phyloP scores from a whole-genome alignment of 2,797 vertebrate species.

The Phrynocephalus vlangalii region DNA sequence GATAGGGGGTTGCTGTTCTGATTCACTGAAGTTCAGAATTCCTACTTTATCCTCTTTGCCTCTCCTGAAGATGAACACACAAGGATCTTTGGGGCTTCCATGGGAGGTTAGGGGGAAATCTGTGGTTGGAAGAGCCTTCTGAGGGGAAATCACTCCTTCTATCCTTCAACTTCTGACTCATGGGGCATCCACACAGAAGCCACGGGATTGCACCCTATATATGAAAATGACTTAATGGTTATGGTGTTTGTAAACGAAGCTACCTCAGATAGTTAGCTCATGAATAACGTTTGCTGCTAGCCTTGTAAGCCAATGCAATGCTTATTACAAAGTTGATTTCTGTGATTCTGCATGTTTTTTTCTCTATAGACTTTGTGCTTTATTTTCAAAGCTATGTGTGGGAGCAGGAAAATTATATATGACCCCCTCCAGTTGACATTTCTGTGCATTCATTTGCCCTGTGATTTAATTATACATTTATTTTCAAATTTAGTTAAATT shows the following conservation, averaged over 20 bases:
- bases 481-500: conserved; percentile 59
- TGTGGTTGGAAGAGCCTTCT: too few relatives aligned
- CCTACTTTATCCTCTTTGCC: too few relatives aligned
- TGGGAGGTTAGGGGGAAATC: too few relatives aligned
- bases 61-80: too few relatives aligned
- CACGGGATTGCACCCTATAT: background rate
- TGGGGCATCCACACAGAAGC: background rate
- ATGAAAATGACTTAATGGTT: background rate
- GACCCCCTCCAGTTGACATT: conserved; percentile 56
- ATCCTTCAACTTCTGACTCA: background rate
- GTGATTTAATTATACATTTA: conserved; percentile 63
- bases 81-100: too few relatives aligned
- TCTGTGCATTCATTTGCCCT: conserved; percentile 56
- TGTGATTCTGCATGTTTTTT: conserved; percentile 48
- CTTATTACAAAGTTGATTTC: conserved; percentile 45
- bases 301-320: conserved; percentile 48
- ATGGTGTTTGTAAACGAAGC: background rate
- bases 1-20: background rate
- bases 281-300: conserved; percentile 7
- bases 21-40: too few relatives aligned
- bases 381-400: conserved; percentile 59
- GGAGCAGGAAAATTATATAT: conserved; percentile 52
- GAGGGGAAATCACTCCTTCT: background rate
- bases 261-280: conserved; percentile 19
- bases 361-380: conserved; percentile 48